phyloP scores from a whole-genome alignment of 2,113 vertebrate species.

The Camelus dromedarius region DNA sequence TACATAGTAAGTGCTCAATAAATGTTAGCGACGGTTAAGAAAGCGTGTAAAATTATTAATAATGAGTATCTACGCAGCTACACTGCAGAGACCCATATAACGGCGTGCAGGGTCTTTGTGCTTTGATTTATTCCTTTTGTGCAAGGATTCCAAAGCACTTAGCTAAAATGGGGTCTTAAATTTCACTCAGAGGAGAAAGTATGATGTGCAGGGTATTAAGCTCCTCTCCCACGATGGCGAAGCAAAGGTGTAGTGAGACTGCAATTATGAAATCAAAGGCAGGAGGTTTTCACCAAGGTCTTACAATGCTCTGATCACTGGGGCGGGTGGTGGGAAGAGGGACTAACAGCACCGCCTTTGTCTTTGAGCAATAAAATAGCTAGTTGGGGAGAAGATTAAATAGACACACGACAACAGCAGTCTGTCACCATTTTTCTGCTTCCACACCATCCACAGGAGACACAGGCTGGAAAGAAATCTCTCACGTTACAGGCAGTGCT shows the following conservation, averaged over 20 bases:
- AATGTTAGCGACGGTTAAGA: background rate
- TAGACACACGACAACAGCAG: background rate
- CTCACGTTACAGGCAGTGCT: background rate
- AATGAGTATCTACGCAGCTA: background rate
- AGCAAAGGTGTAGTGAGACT: slow-evolving; percentile 15
- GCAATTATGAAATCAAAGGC: slow-evolving; percentile 35
- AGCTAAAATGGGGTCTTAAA: background rate
- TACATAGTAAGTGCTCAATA: background rate
- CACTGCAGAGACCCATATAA: background rate
- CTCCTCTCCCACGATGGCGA: background rate
- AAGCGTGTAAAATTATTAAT: background rate
- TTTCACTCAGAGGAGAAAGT: background rate
- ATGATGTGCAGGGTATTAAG: background rate
- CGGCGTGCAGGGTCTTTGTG: background rate
- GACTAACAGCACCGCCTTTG: background rate
- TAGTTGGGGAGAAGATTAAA: background rate
- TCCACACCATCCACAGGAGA: fast-evolving
- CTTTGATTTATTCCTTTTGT: background rate
- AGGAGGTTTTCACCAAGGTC: slow-evolving; percentile 2
- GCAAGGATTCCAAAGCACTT: background rate
- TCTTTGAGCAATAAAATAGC: background rate
- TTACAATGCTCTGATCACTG: background rate
- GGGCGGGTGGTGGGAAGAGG: background rate
- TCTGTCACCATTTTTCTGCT: background rate
- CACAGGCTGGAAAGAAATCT: background rate